A percentile compares a stretch with the other conserved stretches of the same genome.
Conservation (phyloP, 2,113 vertebrate species). For the Synodontis membranacea region DNA sequence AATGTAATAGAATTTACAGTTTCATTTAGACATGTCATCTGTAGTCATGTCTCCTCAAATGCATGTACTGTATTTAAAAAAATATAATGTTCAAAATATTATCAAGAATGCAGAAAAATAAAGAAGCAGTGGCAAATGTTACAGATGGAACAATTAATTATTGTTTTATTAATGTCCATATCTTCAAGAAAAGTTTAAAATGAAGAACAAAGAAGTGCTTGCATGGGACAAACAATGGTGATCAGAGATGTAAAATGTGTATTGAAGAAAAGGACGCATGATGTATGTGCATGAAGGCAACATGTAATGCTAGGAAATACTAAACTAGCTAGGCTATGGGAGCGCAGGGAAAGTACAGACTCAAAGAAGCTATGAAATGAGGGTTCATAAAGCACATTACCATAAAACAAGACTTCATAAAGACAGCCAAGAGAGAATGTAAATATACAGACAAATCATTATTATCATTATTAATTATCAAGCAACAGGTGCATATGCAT, state of each 20-base stretch:
- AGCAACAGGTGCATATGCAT: neutral
- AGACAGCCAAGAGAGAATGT: neutral
- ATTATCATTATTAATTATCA: too few relatives aligned
- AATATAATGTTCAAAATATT: too few relatives aligned
- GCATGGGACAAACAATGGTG: neutral
- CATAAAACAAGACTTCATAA: neutral
- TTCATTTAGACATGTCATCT: neutral
- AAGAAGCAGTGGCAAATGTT: too few relatives aligned
- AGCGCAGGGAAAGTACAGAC: neutral
- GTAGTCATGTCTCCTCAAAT: neutral
- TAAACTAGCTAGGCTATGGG: neutral
- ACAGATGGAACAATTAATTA: too few relatives aligned
- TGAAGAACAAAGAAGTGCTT: neutral
- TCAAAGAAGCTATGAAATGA: neutral
- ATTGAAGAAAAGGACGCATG: neutral
- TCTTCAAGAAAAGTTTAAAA: too few relatives aligned
- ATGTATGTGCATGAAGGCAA: neutral
- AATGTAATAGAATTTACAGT: neutral
- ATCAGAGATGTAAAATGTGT: neutral
- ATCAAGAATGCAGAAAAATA: too few relatives aligned
- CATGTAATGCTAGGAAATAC: neutral
- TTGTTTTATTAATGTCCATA: too few relatives aligned
- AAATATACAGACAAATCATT: neutral
- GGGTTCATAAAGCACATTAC: neutral
- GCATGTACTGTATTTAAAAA: too few relatives aligned